These are phyloP conservation scores for Zalophus californianus DNA, from an alignment of 2,797 vertebrate genomes.

Conservation along the genomic window DNA sequence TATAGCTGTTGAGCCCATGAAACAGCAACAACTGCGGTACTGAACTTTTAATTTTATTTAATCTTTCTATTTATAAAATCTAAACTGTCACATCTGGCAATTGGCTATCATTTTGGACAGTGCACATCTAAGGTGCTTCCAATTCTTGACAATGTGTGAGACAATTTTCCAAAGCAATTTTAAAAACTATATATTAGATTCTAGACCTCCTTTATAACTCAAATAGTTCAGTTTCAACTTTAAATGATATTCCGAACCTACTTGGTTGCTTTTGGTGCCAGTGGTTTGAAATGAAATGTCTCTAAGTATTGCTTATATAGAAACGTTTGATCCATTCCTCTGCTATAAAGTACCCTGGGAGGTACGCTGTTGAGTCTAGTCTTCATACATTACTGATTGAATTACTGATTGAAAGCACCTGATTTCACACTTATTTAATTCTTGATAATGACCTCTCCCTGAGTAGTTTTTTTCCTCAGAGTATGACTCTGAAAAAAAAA, in stretches of 20 bases:
- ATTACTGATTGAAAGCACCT: background rate
- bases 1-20: background rate
- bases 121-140: background rate
- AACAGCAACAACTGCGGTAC: background rate
- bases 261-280: background rate
- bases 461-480: background rate
- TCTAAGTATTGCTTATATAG: background rate
- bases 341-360: background rate
- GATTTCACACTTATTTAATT: conserved; percentile 36
- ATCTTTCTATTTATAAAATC: background rate
- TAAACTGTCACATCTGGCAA: background rate
- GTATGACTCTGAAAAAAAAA: background rate
- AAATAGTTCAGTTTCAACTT: conserved; percentile 7
- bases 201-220: background rate
- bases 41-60: background rate
- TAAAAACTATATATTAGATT: background rate
- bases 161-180: background rate
- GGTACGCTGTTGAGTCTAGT: background rate
- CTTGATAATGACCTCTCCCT: background rate
- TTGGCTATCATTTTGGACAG: background rate
- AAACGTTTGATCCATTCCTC: background rate
- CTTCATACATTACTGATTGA: background rate
- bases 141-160: background rate
- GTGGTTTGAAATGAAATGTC: background rate
- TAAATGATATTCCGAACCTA: background rate